Percentiles rank a stretch among this genome's conserved stretches.
Conservation (phyloP, 2,888 invertebrate genomes). For the Thymelicus acteon region DNA sequence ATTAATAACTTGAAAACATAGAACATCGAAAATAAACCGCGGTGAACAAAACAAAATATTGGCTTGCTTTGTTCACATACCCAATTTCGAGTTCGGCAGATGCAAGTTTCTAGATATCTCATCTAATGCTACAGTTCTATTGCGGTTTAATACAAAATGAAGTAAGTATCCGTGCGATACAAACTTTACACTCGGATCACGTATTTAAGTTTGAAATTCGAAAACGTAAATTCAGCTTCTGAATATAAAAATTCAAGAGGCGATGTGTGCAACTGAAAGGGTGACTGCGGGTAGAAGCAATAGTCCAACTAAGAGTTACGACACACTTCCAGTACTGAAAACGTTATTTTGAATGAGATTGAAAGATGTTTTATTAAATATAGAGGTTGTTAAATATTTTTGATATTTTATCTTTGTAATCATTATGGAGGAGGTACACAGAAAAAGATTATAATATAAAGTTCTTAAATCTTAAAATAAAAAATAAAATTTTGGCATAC, state of each 20-base stretch:
- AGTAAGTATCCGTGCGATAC: slow-evolving; percentile 57
- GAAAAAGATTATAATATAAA: no score
- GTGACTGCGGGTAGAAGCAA: slow-evolving; percentile 48
- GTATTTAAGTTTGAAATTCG: slow-evolving; percentile 70
- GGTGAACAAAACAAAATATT: slow-evolving; percentile 29
- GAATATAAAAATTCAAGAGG: slow-evolving; percentile 69
- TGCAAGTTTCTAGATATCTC: slow-evolving; percentile 37
- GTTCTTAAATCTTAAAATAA: no score
- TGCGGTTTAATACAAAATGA: slow-evolving; percentile 56
- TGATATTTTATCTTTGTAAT: no score
- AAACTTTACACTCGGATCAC: slow-evolving; percentile 66
- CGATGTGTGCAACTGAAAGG: slow-evolving; percentile 53
- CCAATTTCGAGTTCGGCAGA: slow-evolving; percentile 32
- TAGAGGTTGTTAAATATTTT: no score
- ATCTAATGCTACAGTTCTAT: slow-evolving; percentile 44
- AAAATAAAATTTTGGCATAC: no score
- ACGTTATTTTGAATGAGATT: slow-evolving; percentile 7
- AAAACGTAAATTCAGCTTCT: slow-evolving; percentile 74
- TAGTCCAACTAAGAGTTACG: slow-evolving; percentile 23
- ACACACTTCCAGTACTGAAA: slow-evolving; percentile 21
- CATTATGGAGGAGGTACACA: no score
- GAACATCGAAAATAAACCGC: slow-evolving; percentile 18
- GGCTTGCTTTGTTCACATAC: slow-evolving; percentile 31
- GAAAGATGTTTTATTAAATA: no score
- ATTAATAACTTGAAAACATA: not conserved